Base-by-base conservation (phyloP, 1,140 invertebrate species). In the Zaprionus africanus region DNA sequence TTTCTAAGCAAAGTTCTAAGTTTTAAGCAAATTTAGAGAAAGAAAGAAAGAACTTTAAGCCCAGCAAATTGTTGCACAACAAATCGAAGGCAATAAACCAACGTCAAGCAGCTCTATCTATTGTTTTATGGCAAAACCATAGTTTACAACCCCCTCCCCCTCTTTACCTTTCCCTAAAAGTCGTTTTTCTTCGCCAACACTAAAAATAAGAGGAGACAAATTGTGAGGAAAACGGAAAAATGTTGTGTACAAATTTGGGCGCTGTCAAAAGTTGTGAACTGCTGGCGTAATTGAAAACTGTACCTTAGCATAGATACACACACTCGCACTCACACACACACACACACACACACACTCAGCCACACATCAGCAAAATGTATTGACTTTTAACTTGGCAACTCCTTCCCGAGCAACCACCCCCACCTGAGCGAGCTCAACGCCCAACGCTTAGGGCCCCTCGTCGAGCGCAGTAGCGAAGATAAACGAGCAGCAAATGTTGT, bases 261-360 rank as follows among this genome's bases (percentile, higher is more conserved):
- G 66, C 79, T 71, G 82, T 84, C 82, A 85, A 85, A 85, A 80
- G 82, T 81, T 78, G 74, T 68, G 72, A 83, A 73, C 77, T 63
- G 79, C 73, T 77, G 81, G 56, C 77, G 81, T 85, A 85, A 84
- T 85, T 84, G 82, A 84, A 84, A 84, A 84, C 82, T 84, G 82
- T 84, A 84, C 82, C 81, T 81, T 69, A 60, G 49, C 59, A 56
- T 53, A 59, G 63, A 57, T 54, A 59, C 71, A 61, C 36, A 66
- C 61, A 72, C 49, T 46, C 34, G 43, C 43, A 62, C 59, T 28
- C 15, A 31, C 43, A 57, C 41, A 51, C 63, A 12, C 63, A 12
- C 22, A 49, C 38, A 15, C 58, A 53, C 71, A 53, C 66, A 49
- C 24, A 73, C 28, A 63, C 28, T 53, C 26, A 24, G 41, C 38